Evolutionary conservation across 2,113 vertebrate species (phyloP).

Genomic region (Notarius lentiginosus): DNA sequence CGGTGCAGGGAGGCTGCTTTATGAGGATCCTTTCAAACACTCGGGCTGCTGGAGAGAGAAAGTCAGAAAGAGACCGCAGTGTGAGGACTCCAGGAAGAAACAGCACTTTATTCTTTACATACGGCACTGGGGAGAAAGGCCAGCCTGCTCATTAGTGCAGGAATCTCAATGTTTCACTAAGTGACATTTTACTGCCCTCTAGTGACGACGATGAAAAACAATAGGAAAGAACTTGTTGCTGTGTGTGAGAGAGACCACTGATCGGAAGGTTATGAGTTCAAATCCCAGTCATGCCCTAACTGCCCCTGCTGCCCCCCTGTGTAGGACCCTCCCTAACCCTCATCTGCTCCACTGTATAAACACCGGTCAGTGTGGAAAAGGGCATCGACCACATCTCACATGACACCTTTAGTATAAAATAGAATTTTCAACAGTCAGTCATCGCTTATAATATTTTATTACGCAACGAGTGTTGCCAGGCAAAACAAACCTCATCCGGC

Average conservation of each 20-base stretch:
- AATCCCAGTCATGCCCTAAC: not conserved
- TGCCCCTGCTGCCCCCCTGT: not conserved
- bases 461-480: no score
- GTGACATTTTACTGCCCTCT: conserved; percentile 45
- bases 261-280: not conserved
- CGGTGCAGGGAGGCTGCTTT: not conserved
- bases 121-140: no score
- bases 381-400: no score
- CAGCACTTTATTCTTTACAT: no score
- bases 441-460: not conserved
- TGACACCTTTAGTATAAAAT: not conserved
- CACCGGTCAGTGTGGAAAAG: not conserved
- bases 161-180: no score
- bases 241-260: not conserved
- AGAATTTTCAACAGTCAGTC: not conserved
- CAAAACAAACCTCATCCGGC: no score
- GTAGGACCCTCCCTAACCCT: not conserved
- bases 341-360: no score
- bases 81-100: no score
- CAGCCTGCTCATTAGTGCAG: no score
- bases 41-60: not conserved
- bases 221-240: not conserved
- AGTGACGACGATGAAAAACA: not conserved
- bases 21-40: not conserved
- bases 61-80: not conserved